Base-by-base conservation (phyloP, 2,797 vertebrate genomes). In the Philypnodon macrostomus region DNA sequence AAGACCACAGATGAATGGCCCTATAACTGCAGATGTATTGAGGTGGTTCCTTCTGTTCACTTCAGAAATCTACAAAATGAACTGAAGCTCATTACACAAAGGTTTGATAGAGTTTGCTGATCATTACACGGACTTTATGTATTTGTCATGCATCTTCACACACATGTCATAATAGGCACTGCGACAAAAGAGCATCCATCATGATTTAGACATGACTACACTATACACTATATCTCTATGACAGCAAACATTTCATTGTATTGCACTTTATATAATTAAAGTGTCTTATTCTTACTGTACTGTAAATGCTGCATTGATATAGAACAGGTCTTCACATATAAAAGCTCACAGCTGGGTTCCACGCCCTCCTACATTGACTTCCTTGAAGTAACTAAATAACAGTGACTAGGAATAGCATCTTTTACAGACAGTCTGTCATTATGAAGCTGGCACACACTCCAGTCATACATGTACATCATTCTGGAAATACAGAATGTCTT, bases 371-470 rank as follows among this genome's bases (percentile, higher is more conserved):
- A 39, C 67, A 58, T 47, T 1, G 39, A 63, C 60, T 69, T 78
- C 75, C 69, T 77, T 24, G 68, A 73, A 75, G 58, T 50, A 65
- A 45, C 44, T 19, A 79, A 85, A 79, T 77, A 75, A 58, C 80
- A 80, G 76, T 59, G 70, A 75, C 73, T 73, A 11, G 47, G 80
- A 85, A 87, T 85, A 87, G 83, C 47, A 53, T 67, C 67, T 41
- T 58, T 55, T 45, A 64, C 57, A 73, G 70, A 67, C 67, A 67
- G 63, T 21, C 83, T 85, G 61, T 87, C 77, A 87, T 87, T 84
- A 87, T 57, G 19, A 50, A 57, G 54, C 21, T 79, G 85, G 81
- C 70, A 44, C 41, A 4, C 57, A 64, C 37, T 57, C 32, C 56
- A 34, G 41, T 26, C 30, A 1, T 63, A 49, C 50, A 34, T 42